Evolutionary conservation across 2,888 invertebrate species (phyloP).

Genomic region (Chloromyia formosa): DNA sequence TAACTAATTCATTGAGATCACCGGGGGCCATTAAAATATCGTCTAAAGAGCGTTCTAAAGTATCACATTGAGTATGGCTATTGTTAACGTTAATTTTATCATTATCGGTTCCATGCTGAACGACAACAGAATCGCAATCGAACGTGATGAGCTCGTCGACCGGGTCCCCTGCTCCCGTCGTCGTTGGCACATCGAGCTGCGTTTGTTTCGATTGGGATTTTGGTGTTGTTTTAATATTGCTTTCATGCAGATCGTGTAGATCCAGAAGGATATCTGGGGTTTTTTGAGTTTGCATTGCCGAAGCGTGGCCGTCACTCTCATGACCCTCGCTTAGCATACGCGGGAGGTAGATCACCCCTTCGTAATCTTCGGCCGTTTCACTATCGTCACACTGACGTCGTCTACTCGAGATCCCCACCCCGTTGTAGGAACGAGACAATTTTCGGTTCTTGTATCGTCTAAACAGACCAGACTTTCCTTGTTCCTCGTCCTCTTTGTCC

Average conservation of each 20-base stretch:
- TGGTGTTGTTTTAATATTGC: conserved; percentile 37
- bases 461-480: conserved; percentile 55
- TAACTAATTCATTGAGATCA: conserved; percentile 44
- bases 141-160: conserved; percentile 49
- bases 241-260: conserved; percentile 56
- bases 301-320: conserved; percentile 48
- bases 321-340: conserved; percentile 54
- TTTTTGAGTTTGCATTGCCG: conserved; percentile 50
- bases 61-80: conserved; percentile 46
- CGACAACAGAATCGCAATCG: conserved; percentile 40
- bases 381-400: conserved; percentile 52
- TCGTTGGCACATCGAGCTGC: background rate
- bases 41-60: conserved; percentile 47
- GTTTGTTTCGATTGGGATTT: conserved; percentile 27
- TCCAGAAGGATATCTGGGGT: conserved; percentile 62
- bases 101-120: conserved; percentile 18
- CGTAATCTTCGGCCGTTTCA: conserved; percentile 38
- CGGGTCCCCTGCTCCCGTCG: background rate
- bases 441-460: conserved; percentile 61
- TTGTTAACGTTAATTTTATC: conserved; percentile 40
- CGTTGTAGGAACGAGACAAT: conserved; percentile 62
- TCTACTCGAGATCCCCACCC: conserved; percentile 53
- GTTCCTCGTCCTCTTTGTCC: conserved; percentile 33
- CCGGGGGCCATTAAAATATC: conserved; percentile 45
- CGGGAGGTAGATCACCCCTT: conserved; percentile 56